These are phyloP conservation scores for Horisme vitalbata DNA, from an alignment of 2,888 invertebrate genomes.

Conservation along the genomic window DNA sequence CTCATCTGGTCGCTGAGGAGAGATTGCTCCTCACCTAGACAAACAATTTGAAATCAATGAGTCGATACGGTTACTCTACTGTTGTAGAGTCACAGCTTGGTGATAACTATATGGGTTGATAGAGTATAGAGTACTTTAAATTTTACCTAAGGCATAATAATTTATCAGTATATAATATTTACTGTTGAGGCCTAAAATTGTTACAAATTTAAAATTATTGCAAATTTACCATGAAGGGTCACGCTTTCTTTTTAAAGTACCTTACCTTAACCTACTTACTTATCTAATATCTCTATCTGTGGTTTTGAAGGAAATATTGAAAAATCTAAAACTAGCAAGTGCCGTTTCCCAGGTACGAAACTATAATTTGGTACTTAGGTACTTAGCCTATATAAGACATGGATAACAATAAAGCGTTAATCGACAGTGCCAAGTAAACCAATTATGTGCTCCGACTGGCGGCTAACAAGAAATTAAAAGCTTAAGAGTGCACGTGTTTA, in stretches of 20 bases:
- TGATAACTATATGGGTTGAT: neutral
- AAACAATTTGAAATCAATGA: neutral
- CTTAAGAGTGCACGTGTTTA: slow-evolving; percentile 21
- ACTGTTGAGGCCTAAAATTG: too few species aligned
- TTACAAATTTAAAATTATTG: too few species aligned
- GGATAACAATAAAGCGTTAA: slow-evolving; percentile 19
- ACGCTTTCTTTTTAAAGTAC: neutral
- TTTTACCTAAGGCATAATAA: neutral
- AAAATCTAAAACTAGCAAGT: too few species aligned
- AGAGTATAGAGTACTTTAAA: neutral
- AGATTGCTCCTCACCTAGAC: slow-evolving; percentile 56
- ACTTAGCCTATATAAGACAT: too few species aligned
- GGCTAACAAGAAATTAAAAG: slow-evolving; percentile 14
- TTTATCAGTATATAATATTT: neutral
- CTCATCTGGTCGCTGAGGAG: slow-evolving; percentile 75
- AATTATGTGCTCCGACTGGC: slow-evolving; percentile 12
- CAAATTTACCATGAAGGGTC: too few species aligned
- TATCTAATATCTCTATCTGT: neutral
- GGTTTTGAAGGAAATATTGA: too few species aligned
- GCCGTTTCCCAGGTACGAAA: too few species aligned
- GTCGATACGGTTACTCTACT: too few species aligned
- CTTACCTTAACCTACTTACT: neutral
- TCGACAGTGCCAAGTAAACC: slow-evolving; percentile 19
- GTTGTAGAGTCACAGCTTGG: neutral
- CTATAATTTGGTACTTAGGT: too few species aligned